Conservation (phyloP, 2,888 invertebrate species). For the Mactromeris polynyma region DNA sequence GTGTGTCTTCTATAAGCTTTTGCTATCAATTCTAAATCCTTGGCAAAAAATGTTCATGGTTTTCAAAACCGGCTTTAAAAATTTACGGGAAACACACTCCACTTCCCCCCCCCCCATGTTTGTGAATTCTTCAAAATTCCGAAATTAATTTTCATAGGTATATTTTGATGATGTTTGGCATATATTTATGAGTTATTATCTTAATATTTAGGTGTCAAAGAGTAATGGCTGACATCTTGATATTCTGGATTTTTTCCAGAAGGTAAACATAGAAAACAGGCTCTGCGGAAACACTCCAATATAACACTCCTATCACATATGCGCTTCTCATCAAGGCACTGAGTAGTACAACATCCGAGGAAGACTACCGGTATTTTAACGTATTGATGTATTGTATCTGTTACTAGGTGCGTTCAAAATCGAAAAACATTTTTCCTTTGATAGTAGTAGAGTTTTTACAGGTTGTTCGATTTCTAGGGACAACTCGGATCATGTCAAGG, state of each 20-base stretch:
- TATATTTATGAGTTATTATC: constrained; percentile 38
- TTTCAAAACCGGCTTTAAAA: background rate
- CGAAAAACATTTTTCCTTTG: background rate
- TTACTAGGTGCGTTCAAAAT: background rate
- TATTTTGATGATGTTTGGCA: constrained; percentile 24
- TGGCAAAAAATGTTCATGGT: background rate
- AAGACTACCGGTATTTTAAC: background rate
- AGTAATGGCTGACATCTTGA: constrained; percentile 42
- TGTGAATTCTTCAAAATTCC: constrained; percentile 4
- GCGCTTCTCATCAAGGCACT: background rate
- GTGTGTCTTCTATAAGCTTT: background rate
- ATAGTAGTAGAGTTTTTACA: background rate
- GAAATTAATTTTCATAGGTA: background rate
- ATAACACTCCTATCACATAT: background rate
- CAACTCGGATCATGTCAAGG: background rate
- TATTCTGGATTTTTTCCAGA: constrained; percentile 37
- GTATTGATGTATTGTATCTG: constrained; percentile 8
- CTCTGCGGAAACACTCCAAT: background rate
- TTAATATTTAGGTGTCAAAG: constrained; percentile 55
- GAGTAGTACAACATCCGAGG: background rate
- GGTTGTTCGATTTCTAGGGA: background rate
- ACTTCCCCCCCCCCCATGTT: background rate
- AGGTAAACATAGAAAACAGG: constrained; percentile 27
- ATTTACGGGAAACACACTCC: background rate
- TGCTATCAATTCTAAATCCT: background rate